Evolutionary conservation across 2,113 vertebrate genomes (phyloP).

Genomic region (Burhinus oedicnemus): DNA sequence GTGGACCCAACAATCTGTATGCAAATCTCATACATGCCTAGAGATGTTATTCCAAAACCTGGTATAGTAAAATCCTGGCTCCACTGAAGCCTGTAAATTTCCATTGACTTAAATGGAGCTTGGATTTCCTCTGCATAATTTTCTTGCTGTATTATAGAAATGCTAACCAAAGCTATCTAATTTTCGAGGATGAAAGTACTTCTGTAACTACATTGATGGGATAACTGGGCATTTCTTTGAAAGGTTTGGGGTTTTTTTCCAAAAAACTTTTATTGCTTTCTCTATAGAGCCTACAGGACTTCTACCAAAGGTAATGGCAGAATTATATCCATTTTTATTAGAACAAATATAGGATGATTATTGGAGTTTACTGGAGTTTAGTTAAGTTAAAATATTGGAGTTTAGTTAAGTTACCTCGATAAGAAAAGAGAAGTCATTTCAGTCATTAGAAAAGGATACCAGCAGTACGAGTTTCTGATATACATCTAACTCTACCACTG

Average conservation of each 20-base stretch:
- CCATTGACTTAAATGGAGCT: background rate
- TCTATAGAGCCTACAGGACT: background rate
- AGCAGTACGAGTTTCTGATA: background rate
- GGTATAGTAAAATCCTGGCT: background rate
- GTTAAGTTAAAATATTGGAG: background rate
- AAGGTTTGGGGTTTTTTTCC: background rate
- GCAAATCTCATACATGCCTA: constrained; percentile 28
- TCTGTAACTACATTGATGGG: background rate
- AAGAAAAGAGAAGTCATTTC: background rate
- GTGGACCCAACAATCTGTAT: background rate
- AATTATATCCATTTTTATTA: background rate
- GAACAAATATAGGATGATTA: background rate
- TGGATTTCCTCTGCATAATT: background rate
- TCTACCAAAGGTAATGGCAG: background rate
- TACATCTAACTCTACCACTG: background rate
- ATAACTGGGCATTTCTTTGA: background rate
- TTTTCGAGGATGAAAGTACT: background rate
- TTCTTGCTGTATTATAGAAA: background rate
- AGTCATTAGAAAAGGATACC: background rate
- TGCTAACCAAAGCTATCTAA: background rate
- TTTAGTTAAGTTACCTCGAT: background rate
- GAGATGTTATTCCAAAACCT: background rate
- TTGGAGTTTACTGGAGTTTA: background rate
- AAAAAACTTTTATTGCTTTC: background rate
- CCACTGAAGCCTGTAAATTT: constrained; percentile 17